Base-by-base conservation (phyloP, 2,797 vertebrate genomes). In the Muscicapa striata region DNA sequence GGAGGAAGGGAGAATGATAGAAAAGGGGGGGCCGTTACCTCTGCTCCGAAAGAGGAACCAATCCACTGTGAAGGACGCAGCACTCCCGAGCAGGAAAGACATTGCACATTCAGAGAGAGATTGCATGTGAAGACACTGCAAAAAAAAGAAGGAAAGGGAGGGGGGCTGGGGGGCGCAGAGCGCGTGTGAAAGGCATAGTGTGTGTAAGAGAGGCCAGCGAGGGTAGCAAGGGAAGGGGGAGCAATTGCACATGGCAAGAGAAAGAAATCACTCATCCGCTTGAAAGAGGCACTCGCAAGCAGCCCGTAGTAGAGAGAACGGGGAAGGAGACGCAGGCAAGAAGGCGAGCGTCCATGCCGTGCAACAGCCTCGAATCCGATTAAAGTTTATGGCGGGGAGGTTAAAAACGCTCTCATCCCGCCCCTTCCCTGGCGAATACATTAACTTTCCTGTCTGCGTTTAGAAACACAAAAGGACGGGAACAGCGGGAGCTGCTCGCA, bases 61-160 rank as follows among this genome's bases (percentile, higher is more conserved):
- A 97, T 96, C 95, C 97, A 95, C 91, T 95, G 97, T 97, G 98
- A 98, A 98, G 98, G 98, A 95, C 97, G 86, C 90, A 26, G 94
- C 88, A 41, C 85, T 96, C 87, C 78, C 83, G 48, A 73, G 89
- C 76, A 93, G 70, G 81, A 89, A 95, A 87, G 77, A 83, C 90
- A 86, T 52, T 52, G 91, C 88, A 91, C 83, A 91, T 91, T 91
- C 91, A 91, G 90, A 70, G 52, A 24, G 88, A 83, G 68, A 59
- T 59, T 77, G 93, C 85, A 68, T 94, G 90, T 61, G 90, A 91
- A 94, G 90, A 87, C 78, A 82, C 91, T 82, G 87, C 17, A 80
- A 89, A 90, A 83, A 83, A 83, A 38, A 58, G 51, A 74, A 34
- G 41, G 23, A 24, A 30, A 4, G 40, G 32, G 1, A 55, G 52